Percentiles rank a stretch among this genome's conserved stretches.
phyloP scores from a whole-genome alignment of 1,140 invertebrate species.

The Hyles vespertilio region DNA sequence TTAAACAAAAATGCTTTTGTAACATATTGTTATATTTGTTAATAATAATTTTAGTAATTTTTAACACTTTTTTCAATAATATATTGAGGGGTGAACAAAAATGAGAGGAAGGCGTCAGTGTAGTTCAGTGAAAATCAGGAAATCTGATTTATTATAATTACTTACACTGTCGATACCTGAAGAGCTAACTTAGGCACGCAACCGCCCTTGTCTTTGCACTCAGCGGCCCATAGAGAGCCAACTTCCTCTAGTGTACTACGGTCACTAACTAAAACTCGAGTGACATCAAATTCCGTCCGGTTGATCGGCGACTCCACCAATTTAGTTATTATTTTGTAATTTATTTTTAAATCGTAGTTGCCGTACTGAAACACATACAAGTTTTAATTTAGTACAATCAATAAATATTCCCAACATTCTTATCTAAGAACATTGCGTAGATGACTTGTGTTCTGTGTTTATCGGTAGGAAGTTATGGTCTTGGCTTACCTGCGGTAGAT shows the following conservation, averaged over 20 bases:
- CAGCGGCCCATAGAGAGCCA: slow-evolving; percentile 18
- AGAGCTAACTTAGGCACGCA: slow-evolving; percentile 1
- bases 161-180: background rate
- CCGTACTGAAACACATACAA: slow-evolving; percentile 21
- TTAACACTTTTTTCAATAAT: too few species aligned
- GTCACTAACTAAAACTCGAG: slow-evolving; percentile 23
- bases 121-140: too few species aligned
- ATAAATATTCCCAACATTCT: too few species aligned
- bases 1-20: too few species aligned
- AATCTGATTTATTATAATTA: too few species aligned
- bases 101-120: too few species aligned
- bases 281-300: background rate
- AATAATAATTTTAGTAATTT: too few species aligned
- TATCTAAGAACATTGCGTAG: background rate
- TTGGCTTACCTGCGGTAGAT: slow-evolving; percentile 26
- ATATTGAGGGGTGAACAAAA: too few species aligned
- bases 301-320: slow-evolving; percentile 15
- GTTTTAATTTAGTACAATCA: too few species aligned
- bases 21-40: too few species aligned
- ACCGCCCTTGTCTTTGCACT: slow-evolving; percentile 17
- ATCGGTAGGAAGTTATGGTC: background rate
- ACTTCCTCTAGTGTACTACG: slow-evolving; percentile 13
- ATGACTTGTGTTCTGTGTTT: background rate
- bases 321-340: slow-evolving; percentile 25
- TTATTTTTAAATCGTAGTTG: slow-evolving; percentile 22